These are phyloP conservation scores for Garrulus glandarius DNA, from an alignment of 2,797 vertebrate genomes.

Conservation along the genomic window DNA sequence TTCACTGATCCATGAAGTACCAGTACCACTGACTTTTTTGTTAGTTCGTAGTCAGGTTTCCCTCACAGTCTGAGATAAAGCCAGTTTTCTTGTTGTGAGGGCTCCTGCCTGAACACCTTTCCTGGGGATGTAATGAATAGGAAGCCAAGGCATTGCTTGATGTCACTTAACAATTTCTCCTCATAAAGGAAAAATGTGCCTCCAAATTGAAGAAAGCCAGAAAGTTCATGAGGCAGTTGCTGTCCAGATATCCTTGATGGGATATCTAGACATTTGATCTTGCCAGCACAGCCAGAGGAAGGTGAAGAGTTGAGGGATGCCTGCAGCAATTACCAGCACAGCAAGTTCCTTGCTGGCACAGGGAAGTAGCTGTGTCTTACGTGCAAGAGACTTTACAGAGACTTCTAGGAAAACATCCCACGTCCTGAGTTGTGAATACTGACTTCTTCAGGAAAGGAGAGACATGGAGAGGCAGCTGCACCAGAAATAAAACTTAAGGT, in stretches of 20 bases:
- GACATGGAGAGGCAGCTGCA: background rate
- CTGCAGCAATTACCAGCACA: background rate
- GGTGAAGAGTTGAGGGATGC: background rate
- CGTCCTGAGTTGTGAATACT: background rate
- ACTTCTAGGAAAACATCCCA: background rate
- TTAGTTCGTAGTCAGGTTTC: background rate
- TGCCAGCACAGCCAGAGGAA: background rate
- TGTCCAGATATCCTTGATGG: background rate
- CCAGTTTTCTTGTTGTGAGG: background rate
- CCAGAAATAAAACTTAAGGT: background rate
- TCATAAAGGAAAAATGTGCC: background rate
- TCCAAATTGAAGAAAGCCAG: background rate
- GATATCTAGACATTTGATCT: background rate
- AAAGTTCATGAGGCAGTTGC: background rate
- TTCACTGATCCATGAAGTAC: background rate
- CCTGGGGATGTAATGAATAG: background rate
- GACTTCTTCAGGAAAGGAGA: background rate
- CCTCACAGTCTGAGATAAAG: background rate
- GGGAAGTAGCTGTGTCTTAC: background rate
- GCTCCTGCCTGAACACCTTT: background rate
- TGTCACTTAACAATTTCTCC: background rate
- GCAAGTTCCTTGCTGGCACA: background rate
- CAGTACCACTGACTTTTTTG: background rate
- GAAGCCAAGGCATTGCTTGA: background rate
- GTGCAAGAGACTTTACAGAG: background rate